phyloP scores from a whole-genome alignment of 1,140 invertebrate genomes.

The Chironomus tepperi region DNA sequence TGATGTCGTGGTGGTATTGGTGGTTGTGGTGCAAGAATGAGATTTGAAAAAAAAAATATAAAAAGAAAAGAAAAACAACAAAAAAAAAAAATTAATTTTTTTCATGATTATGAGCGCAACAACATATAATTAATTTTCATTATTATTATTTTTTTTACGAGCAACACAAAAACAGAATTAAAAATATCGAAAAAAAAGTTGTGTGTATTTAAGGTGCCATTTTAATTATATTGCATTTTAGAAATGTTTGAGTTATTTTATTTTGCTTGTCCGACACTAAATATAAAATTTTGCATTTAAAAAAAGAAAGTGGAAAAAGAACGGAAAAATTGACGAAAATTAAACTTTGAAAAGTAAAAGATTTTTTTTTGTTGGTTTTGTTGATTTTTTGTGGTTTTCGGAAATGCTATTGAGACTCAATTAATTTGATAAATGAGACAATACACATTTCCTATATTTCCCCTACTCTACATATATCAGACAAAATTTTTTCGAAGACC shows the following conservation, averaged over 20 bases:
- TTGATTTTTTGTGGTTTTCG: not conserved
- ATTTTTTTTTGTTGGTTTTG: not conserved
- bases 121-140: slow-evolving; percentile 16
- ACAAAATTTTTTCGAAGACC: no score
- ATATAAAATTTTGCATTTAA: not conserved
- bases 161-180: not conserved
- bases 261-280: slow-evolving; percentile 14
- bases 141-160: not conserved
- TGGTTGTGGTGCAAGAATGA: not conserved
- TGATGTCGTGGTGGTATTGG: not conserved
- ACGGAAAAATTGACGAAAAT: slow-evolving; percentile 13
- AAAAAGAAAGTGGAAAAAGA: not conserved
- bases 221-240: not conserved
- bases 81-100: not conserved
- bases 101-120: slow-evolving; percentile 18
- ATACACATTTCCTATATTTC: no score
- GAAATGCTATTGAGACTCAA: no score
- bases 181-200: not conserved
- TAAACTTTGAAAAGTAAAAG: not conserved
- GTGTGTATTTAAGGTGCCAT: slow-evolving; percentile 8
- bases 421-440: no score
- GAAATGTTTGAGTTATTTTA: not conserved
- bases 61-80: not conserved
- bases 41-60: not conserved
- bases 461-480: no score